Evolutionary conservation across 2,888 invertebrate species (phyloP).

Genomic region (Trichopria drosophilae): DNA sequence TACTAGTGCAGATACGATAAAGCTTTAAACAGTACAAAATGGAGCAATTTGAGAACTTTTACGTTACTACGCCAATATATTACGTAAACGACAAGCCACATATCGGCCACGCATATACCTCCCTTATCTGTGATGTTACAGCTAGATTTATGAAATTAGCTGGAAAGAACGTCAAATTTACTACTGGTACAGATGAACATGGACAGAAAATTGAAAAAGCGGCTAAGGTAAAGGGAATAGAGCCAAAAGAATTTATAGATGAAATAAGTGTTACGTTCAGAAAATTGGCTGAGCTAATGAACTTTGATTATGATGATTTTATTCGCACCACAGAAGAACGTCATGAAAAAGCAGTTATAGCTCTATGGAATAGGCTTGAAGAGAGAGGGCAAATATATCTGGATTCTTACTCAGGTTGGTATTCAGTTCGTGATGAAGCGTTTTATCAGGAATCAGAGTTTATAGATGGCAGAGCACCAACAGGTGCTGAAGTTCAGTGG

Average conservation of each 20-base stretch:
- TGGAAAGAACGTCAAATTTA: conserved; percentile 21
- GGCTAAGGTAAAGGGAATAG: conserved; percentile 20
- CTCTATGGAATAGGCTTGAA: conserved; percentile 24
- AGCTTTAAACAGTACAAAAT: conserved; percentile 18
- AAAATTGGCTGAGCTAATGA: conserved; percentile 16
- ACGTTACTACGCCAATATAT: conserved; percentile 22
- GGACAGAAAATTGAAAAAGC: conserved; percentile 24
- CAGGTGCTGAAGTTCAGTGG: conserved; percentile 17
- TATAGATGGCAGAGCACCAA: conserved; percentile 26
- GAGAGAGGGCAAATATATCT: conserved; percentile 26
- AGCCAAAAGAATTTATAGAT: conserved; percentile 24
- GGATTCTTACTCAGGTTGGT: conserved; percentile 23
- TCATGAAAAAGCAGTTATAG: conserved; percentile 20
- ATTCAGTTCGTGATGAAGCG: conserved; percentile 26
- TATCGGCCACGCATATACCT: conserved; percentile 22
- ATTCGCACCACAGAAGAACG: conserved; percentile 25
- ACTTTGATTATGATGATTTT: conserved; percentile 24
- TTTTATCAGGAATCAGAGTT: conserved; percentile 25
- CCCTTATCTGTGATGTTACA: conserved; percentile 14
- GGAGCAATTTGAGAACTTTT: conserved; percentile 20
- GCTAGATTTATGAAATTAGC: conserved; percentile 22
- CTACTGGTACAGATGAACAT: conserved; percentile 22
- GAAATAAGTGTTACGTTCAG: conserved; percentile 17
- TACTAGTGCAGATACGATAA: too few species aligned
- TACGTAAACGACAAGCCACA: conserved; percentile 23